phyloP scores from a whole-genome alignment of 2,888 invertebrate species.

The Sceliomorpha sp. region DNA sequence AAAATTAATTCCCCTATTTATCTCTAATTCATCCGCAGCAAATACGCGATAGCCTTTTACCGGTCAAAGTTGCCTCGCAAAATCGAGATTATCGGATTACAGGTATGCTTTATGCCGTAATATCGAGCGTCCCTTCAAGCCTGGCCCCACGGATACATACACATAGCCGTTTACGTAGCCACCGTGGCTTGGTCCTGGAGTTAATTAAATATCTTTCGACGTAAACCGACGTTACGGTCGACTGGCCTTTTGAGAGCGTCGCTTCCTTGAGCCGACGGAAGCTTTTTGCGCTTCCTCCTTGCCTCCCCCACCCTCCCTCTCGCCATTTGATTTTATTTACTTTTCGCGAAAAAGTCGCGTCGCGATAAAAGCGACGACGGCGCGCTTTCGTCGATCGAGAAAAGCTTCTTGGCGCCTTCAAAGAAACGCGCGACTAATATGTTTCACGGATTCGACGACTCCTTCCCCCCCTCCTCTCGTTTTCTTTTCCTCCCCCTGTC shows the following conservation, averaged over 20 bases:
- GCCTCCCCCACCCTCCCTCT: slow-evolving; percentile 13
- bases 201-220: slow-evolving; percentile 56
- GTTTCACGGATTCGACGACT: slow-evolving; percentile 31
- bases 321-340: slow-evolving; percentile 4
- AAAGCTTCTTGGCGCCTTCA: slow-evolving; percentile 48
- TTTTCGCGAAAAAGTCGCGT: slow-evolving; percentile 11
- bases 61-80: slow-evolving; percentile 48
- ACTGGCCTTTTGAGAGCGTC: slow-evolving; percentile 46
- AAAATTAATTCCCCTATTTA: no score
- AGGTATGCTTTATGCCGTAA: slow-evolving; percentile 46
- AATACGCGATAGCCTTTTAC: slow-evolving; percentile 9
- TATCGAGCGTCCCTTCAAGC: slow-evolving; percentile 43
- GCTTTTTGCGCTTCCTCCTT: slow-evolving; percentile 12
- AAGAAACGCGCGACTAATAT: slow-evolving; percentile 44
- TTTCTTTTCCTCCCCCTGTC: no score
- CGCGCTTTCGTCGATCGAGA: slow-evolving; percentile 41
- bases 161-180: slow-evolving; percentile 47
- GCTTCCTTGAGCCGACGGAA: slow-evolving; percentile 29
- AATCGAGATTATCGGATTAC: slow-evolving; percentile 52
- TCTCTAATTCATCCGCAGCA: no score
- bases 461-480: slow-evolving; percentile 15
- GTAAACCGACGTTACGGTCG: slow-evolving; percentile 49
- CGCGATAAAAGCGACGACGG: slow-evolving; percentile 38
- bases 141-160: slow-evolving; percentile 42
- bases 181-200: slow-evolving; percentile 18